Evolutionary conservation across 1,140 invertebrate genomes (phyloP), one percentile per base, ranked within the genome.

Genomic region (Bathynomus jamesi): DNA sequence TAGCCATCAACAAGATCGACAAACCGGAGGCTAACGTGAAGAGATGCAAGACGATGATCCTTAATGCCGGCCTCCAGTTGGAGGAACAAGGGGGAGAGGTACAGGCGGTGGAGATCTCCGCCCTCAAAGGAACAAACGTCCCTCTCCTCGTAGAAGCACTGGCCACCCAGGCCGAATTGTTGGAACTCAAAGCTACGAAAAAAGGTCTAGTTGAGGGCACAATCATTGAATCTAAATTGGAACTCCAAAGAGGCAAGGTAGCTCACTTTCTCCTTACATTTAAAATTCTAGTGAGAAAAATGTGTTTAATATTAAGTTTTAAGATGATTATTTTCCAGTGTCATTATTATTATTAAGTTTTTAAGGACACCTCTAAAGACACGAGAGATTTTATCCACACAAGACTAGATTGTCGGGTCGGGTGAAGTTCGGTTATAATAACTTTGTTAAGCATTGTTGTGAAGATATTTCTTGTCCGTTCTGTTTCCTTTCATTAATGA

Each of bases 1-100:
- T 99, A 63, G 97, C 97, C n/a, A 91, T 99, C 63, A 99, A 99
- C 83, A 99, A 99, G 86, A 95, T 98, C 78, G 98, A 99, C 83
- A 95, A 96, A 80, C 88, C 88, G 65, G 87, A 87, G 80, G 91
- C 91, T 71, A 87, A 98, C 85, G 87, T 94, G 83, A 90, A 91
- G 87, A 85, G 21, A 5, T 53, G 40, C 21, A 21, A 93, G 79
- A 82, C 84, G 63, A 89, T 90, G 82, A 84, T 99, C 10, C 70
- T 87, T 32, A 81, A 89, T 78, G 84, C 91, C 79, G 93, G 92
- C 11, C 84, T 99, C 53, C 83, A 91, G 25, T 85, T 95, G 8
- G 97, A 99, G 84, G 89, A 90, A 32, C 81, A 90, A 70, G 96
- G 96, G 0, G 97, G 98, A 0, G 95, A 99, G 75, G 85, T 96